A percentile compares a stretch with the other conserved stretches of the same genome.
These are phyloP conservation scores for Stictonetta naevosa DNA, from an alignment of 2,113 vertebrate genomes.

Conservation along the genomic window DNA sequence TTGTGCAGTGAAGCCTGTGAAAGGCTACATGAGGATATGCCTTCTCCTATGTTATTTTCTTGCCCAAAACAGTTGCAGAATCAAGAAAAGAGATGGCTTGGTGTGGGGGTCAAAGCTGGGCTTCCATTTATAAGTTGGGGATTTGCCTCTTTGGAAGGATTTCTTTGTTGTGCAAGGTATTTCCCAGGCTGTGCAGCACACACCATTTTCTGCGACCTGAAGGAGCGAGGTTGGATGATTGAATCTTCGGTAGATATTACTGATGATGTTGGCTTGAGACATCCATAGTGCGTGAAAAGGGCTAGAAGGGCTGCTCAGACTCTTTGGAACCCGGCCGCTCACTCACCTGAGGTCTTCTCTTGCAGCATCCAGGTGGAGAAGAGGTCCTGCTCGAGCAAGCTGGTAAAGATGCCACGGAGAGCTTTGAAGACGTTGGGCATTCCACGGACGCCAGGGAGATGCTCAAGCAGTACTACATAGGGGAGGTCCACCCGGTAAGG, in stretches of 20 bases:
- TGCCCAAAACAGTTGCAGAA: background rate
- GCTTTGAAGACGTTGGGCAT: conserved; percentile 96
- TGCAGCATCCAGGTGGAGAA: conserved; percentile 94
- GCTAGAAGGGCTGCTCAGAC: background rate
- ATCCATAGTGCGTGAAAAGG: fast-evolving
- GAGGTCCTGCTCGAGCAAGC: conserved; percentile 94
- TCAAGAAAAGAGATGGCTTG: background rate
- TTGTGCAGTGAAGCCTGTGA: background rate
- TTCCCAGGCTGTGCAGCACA: background rate
- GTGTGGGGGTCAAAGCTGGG: background rate
- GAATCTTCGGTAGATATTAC: background rate
- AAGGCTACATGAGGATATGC: background rate
- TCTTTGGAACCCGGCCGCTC: background rate
- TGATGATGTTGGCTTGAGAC: background rate
- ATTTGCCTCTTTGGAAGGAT: background rate
- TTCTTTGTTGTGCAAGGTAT: background rate
- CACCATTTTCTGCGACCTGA: fast-evolving
- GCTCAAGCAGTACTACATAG: conserved; percentile 91
- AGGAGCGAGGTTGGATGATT: background rate
- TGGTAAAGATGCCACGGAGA: conserved; percentile 90
- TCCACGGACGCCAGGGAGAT: conserved; percentile 93
- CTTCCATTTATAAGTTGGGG: background rate
- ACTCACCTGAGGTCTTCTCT: conserved; percentile 43
- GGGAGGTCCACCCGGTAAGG: conserved; percentile 90
- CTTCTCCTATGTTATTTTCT: background rate